Percentiles rank a stretch among this genome's conserved stretches.
Evolutionary conservation across 2,888 invertebrate genomes (phyloP).

Genomic region (Corbicula japonica): DNA sequence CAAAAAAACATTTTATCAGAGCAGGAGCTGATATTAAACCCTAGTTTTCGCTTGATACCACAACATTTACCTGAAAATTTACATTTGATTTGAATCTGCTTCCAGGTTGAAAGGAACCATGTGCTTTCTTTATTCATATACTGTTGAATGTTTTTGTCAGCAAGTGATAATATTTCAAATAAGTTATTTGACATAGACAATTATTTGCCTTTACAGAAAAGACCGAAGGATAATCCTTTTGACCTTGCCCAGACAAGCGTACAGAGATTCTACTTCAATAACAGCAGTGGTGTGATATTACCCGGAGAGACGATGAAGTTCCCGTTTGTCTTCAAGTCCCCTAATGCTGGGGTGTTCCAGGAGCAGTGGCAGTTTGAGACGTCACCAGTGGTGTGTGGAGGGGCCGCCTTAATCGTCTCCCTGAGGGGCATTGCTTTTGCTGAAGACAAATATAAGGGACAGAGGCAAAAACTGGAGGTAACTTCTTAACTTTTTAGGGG

Average conservation of each 20-base stretch:
- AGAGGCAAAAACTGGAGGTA: slow-evolving; percentile 84
- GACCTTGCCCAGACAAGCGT: slow-evolving; percentile 81
- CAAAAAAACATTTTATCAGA: too few relatives aligned
- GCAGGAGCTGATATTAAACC: too few relatives aligned
- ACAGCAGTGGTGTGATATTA: slow-evolving; percentile 85
- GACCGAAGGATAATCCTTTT: slow-evolving; percentile 85
- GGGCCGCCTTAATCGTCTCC: slow-evolving; percentile 84
- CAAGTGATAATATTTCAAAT: too few relatives aligned
- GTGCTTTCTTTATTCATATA: too few relatives aligned
- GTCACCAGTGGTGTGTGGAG: slow-evolving; percentile 84
- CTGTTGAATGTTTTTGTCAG: too few relatives aligned
- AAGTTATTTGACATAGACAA: too few relatives aligned
- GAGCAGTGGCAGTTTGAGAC: slow-evolving; percentile 86
- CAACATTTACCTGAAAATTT: too few relatives aligned
- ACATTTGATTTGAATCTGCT: too few relatives aligned
- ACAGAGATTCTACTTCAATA: slow-evolving; percentile 86
- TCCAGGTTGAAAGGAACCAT: too few relatives aligned
- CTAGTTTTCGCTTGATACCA: too few relatives aligned
- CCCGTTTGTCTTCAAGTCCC: slow-evolving; percentile 86
- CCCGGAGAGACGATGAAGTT: slow-evolving; percentile 86
- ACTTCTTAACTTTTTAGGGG: too few relatives aligned
- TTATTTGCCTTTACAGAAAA: slow-evolving; percentile 82
- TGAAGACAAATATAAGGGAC: slow-evolving; percentile 83
- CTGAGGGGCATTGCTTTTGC: slow-evolving; percentile 85
- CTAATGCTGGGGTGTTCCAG: slow-evolving; percentile 85